These are phyloP conservation scores for Fulmarus glacialis DNA, from an alignment of 2,113 vertebrate genomes.

Conservation along the genomic window DNA sequence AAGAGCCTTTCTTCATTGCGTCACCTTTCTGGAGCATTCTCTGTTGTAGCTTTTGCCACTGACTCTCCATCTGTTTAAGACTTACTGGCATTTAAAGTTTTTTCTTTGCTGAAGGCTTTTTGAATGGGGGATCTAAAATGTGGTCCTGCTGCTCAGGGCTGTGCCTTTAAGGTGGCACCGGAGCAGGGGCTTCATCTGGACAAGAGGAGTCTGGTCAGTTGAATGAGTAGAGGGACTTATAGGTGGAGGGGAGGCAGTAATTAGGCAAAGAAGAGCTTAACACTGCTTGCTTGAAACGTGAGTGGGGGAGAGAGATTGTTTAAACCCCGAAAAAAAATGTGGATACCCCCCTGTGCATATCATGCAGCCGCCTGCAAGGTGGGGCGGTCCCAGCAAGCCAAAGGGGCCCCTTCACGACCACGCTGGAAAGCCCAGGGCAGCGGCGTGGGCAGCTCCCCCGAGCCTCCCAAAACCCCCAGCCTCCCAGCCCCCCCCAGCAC, in stretches of 20 bases:
- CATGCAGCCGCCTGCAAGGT: background rate
- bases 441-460: accelerated
- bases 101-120: background rate
- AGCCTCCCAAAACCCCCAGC: background rate
- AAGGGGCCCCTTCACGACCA: background rate
- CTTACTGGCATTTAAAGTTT: background rate
- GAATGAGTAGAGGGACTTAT: background rate
- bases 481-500: background rate
- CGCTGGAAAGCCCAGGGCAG: background rate
- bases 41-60: background rate
- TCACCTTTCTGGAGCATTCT: background rate
- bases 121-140: background rate
- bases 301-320: background rate
- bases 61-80: background rate
- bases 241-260: background rate
- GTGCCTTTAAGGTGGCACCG: background rate
- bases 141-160: background rate
- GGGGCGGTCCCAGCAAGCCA: background rate
- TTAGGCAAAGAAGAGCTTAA: background rate
- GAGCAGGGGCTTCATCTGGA: background rate
- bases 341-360: accelerated
- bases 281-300: background rate
- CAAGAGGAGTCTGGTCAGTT: background rate
- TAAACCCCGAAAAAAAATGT: background rate
- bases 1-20: background rate